Evolutionary conservation across 2,113 vertebrate genomes (phyloP), one percentile per base, ranked within the genome.

Genomic region (Choloepus hoffmanni): DNA sequence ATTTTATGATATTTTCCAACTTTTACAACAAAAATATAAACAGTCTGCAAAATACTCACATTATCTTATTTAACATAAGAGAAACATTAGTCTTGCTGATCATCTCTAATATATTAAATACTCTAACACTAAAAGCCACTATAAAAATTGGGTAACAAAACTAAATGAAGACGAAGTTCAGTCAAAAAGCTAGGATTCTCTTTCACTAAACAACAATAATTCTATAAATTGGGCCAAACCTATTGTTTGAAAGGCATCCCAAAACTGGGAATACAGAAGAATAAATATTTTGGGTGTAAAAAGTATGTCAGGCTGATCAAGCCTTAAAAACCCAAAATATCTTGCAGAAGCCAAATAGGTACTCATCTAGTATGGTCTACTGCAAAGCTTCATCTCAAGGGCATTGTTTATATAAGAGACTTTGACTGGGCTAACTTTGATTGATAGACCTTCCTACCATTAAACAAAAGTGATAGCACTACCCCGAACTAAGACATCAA

Each of bases 381-480:
- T 79, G 28, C 78, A 95, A 97, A 96, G 77, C 92, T 94, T 93
- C 87, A 85, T 85, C 95, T 96, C 83, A 55, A 94, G 89, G 55
- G 70, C 67, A 93, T 55, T 93, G 81, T 97, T 97, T 97, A 97
- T 65, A 55, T 2, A 43, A 92, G 88, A 96, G 76, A 92, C 77
- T 86, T 13, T 85, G 95, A 97, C 87, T 94, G 90, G 94, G 96
- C 76, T 96, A 95, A 89, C 67, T 77, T n/a, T 97, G 94, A 98
- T 43, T 97, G 93, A 94, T 90, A 95, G 89, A 62, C 82, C 95
- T 77, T 62, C 62, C 8, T 16, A 60, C 19, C 83, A 96, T 63
- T 97, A 96, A 95, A 62, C 81, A 85, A 94, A 93, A 95, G 96
- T 63, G 92, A 96, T 10, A 97, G 97, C 92, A 95, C 95, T 62